These are phyloP conservation scores for Alca torda DNA, from an alignment of 2,797 vertebrate species.

Conservation along the genomic window DNA sequence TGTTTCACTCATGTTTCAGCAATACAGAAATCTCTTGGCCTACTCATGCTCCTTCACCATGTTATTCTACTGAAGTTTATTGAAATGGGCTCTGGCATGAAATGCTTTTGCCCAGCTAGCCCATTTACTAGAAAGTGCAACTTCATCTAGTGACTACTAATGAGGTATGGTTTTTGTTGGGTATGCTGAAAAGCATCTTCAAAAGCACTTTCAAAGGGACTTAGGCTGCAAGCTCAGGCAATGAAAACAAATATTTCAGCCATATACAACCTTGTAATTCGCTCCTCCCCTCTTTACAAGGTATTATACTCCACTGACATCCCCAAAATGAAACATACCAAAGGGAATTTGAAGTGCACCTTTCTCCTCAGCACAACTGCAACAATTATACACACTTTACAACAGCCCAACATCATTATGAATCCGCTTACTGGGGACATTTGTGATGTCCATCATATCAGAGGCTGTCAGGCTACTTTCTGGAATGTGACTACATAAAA, in stretches of 20 bases:
- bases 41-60: background rate
- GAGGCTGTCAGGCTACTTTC: background rate
- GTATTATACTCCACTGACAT: background rate
- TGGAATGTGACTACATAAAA: background rate
- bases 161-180: background rate
- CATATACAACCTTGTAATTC: background rate
- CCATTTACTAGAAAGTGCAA: background rate
- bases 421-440: background rate
- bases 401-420: background rate
- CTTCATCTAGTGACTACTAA: slow-evolving; percentile 12
- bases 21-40: background rate
- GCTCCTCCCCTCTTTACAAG: background rate
- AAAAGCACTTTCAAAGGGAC: background rate
- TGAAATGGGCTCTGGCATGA: background rate
- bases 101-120: background rate
- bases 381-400: background rate
- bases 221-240: background rate
- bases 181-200: background rate
- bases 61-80: background rate
- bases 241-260: slow-evolving; percentile 1
- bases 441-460: background rate
- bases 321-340: background rate
- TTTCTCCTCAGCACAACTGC: background rate
- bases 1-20: background rate
- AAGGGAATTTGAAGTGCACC: background rate